Percentiles rank a stretch among this genome's conserved stretches.
phyloP scores from a whole-genome alignment of 2,888 invertebrate genomes.

The Asteroscopus sphinx region DNA sequence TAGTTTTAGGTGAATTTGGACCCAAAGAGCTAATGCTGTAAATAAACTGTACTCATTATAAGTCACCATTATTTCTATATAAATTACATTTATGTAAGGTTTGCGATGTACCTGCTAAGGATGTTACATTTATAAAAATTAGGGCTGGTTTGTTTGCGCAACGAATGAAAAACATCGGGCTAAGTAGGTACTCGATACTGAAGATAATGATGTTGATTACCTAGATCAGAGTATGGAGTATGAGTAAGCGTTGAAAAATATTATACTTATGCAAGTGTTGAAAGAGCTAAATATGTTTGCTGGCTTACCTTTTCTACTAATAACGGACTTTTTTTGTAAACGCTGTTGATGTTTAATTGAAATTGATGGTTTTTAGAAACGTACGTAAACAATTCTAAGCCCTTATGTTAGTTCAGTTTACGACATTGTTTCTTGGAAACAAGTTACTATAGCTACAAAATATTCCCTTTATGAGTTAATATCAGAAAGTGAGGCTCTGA shows the following conservation, averaged over 20 bases:
- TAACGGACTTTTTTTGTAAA: too few species aligned
- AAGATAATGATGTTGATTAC: too few species aligned
- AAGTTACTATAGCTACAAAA: not conserved
- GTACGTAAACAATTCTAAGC: not conserved
- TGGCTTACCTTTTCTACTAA: too few species aligned
- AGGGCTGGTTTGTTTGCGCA: not conserved
- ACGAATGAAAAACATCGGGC: too few species aligned
- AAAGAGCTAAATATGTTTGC: too few species aligned
- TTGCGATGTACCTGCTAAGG: slow-evolving; percentile 12
- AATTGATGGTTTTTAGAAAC: too few species aligned
- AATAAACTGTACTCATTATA: slow-evolving; percentile 44
- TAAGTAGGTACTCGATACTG: too few species aligned
- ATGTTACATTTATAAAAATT: not conserved
- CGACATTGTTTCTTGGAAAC: not conserved
- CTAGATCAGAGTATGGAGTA: too few species aligned
- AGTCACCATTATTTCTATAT: slow-evolving; percentile 36
- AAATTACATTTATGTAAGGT: slow-evolving; percentile 38
- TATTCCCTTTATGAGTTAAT: not conserved
- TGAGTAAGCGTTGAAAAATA: too few species aligned
- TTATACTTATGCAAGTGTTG: too few species aligned
- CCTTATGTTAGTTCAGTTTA: slow-evolving; percentile 12
- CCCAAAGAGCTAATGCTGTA: slow-evolving; percentile 56
- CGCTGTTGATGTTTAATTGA: too few species aligned
- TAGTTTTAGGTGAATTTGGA: slow-evolving; percentile 57
- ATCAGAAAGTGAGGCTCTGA: not conserved